A percentile compares a stretch with the other conserved stretches of the same genome.
phyloP scores from a whole-genome alignment of 2,113 vertebrate species.

The Psophia crepitans region DNA sequence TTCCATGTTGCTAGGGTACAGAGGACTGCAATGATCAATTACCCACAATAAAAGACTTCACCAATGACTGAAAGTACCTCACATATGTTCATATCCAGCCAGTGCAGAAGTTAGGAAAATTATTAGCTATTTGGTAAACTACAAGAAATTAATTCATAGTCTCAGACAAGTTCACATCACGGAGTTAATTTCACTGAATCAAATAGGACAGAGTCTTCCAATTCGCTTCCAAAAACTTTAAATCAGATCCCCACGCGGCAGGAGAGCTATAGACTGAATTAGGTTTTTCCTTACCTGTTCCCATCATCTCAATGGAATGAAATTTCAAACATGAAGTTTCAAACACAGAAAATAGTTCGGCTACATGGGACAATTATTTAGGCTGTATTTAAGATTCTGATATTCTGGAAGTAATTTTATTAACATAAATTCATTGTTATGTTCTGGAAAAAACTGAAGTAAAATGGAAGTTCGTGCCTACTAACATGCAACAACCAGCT shows the following conservation, averaged over 20 bases:
- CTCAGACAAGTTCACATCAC: background rate
- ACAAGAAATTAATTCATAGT: background rate
- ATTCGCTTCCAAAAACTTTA: background rate
- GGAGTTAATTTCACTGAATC: background rate
- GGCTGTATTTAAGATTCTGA: background rate
- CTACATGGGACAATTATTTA: background rate
- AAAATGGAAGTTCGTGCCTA: background rate
- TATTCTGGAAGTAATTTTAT: background rate
- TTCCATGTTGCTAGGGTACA: background rate
- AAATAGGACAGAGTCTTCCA: background rate
- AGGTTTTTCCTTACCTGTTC: background rate
- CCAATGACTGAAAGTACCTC: background rate
- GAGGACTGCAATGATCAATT: background rate
- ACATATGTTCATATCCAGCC: background rate
- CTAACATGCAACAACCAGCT: background rate
- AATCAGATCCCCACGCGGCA: background rate
- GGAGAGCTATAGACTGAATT: background rate
- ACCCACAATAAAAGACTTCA: background rate
- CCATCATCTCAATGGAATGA: background rate
- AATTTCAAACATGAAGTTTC: background rate
- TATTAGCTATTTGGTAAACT: background rate
- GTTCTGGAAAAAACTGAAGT: background rate
- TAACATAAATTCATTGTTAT: background rate
- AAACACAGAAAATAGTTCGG: background rate
- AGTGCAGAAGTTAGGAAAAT: background rate